A percentile compares a stretch with the other conserved stretches of the same genome.
phyloP scores from a whole-genome alignment of 2,888 invertebrate species.

The Chorisops tibialis region DNA sequence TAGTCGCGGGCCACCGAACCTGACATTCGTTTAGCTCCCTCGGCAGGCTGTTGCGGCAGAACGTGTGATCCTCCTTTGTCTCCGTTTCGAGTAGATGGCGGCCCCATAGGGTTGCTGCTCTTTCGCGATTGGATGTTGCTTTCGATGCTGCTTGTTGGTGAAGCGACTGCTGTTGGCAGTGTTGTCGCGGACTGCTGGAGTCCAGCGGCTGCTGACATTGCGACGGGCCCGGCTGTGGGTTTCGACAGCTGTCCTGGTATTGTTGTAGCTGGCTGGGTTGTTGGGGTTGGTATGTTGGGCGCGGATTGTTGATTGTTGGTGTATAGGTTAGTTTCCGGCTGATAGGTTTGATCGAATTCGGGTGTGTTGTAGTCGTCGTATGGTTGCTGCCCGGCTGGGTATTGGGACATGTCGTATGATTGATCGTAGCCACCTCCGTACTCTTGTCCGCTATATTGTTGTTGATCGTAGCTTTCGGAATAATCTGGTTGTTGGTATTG shows the following conservation, averaged over 20 bases:
- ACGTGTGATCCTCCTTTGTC: slow-evolving; percentile 40
- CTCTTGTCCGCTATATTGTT: slow-evolving; percentile 32
- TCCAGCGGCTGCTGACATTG: slow-evolving; percentile 29
- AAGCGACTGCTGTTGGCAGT: slow-evolving; percentile 28
- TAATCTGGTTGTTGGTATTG: slow-evolving; percentile 36
- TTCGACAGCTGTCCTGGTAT: slow-evolving; percentile 24
- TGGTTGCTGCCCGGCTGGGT: slow-evolving; percentile 33
- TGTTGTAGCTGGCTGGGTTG: slow-evolving; percentile 11
- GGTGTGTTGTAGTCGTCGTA: slow-evolving; percentile 29
- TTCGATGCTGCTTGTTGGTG: slow-evolving; percentile 34
- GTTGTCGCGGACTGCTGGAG: slow-evolving; percentile 21
- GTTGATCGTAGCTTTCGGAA: slow-evolving; percentile 42
- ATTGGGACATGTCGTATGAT: slow-evolving; percentile 35
- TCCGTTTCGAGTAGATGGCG: slow-evolving; percentile 42
- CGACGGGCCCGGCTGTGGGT: slow-evolving; percentile 8
- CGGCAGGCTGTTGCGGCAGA: slow-evolving; percentile 51
- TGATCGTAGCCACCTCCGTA: slow-evolving; percentile 27
- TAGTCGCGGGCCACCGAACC: slow-evolving; percentile 36
- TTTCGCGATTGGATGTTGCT: slow-evolving; percentile 49
- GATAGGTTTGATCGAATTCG: slow-evolving; percentile 30
- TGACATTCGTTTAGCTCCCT: slow-evolving; percentile 46
- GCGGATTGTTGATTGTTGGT: slow-evolving; percentile 35
- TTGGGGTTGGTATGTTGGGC: slow-evolving; percentile 21
- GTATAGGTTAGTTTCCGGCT: slow-evolving; percentile 25
- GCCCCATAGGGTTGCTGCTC: slow-evolving; percentile 50